Evolutionary conservation across 2,888 invertebrate species (phyloP), one percentile per base, ranked within the genome.

Genomic region (Eumerus sabulonum): DNA sequence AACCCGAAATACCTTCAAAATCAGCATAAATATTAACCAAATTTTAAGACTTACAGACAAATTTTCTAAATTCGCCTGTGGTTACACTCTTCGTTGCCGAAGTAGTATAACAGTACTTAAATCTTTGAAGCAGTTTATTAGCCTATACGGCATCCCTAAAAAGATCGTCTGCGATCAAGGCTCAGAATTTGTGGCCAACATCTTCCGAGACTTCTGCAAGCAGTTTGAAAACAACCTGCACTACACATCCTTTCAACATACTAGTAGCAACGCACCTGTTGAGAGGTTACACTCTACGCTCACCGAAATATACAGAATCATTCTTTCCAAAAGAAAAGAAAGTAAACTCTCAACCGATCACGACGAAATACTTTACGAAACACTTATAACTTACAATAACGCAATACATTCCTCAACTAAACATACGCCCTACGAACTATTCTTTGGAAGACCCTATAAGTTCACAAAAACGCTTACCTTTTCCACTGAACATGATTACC

Each of bases 251-350:
- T 67, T 63, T 7, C 77, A 59, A 74, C 76, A 72, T 63, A 73
- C 51, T 7, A 68, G 18, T n/a, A 81, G 53, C 13, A 77, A n/a
- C 68, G 50, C 63, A 9, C 82, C 54, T 54, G 82, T 68, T n/a
- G 82, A 60, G 70, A 79, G 77, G 72, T 13, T 71, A 1, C 76
- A 77, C 13, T 82, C 76, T 0, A 77, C 57, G 1, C 13, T 81
- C 2, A 82, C 70, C 9, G 82, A 82, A 76, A 82, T 82, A 1
- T 82, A 73, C 13, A 13, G 79, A 14, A 60, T 82, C 27, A 70
- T 82, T n/a, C 18, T 56, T 16, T 50, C 66, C 11, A 76, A 73
- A 42, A 17, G 60, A 18, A 54, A 72, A 45, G 68, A 74, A 48
- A 19, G 64, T 0, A 59, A 67, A 38, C 62, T 68, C 11, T 40